These are phyloP conservation scores for Chloroceryle amazona DNA, from an alignment of 2,797 vertebrate genomes.

Conservation along the genomic window DNA sequence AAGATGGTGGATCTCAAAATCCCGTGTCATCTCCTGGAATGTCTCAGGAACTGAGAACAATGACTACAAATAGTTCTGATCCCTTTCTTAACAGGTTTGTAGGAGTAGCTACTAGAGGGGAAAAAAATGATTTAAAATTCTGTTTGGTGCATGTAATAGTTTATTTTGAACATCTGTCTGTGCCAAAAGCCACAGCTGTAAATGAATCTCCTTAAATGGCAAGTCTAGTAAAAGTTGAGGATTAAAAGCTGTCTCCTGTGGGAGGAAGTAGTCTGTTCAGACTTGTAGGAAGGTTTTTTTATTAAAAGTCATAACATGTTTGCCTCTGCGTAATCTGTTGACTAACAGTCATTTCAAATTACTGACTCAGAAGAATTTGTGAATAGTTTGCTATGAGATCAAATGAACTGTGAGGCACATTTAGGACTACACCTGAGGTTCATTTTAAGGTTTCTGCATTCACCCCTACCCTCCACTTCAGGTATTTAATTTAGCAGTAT, in stretches of 20 bases:
- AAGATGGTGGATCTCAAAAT: constrained; percentile 92
- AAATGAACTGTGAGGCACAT: constrained; percentile 35
- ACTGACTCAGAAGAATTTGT: constrained; percentile 66
- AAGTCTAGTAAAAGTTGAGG: constrained; percentile 64
- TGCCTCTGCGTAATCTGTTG: constrained; percentile 68
- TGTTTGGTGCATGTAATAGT: constrained; percentile 62
- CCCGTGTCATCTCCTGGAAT: constrained; percentile 94
- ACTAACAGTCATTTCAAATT: constrained; percentile 73
- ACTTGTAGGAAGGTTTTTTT: constrained; percentile 65
- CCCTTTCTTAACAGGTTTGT: constrained; percentile 99
- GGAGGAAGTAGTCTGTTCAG: constrained; percentile 77
- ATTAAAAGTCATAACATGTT: constrained; percentile 66
- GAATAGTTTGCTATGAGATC: constrained; percentile 53
- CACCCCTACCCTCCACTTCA: background rate
- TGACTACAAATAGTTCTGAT: constrained; percentile 99
- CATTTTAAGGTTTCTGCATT: constrained; percentile 58
- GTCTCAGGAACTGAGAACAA: constrained; percentile 95
- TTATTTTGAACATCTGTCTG: constrained; percentile 74
- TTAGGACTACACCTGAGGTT: constrained; percentile 33
- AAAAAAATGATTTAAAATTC: constrained; percentile 44
- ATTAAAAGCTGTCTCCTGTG: constrained; percentile 72
- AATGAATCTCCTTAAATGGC: constrained; percentile 75
- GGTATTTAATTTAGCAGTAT: constrained; percentile 21
- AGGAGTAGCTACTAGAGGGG: constrained; percentile 15
- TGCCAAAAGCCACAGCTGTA: constrained; percentile 74